Evolutionary conservation across 1,140 invertebrate genomes (phyloP).

Genomic region (Drosophila kurseongensis): DNA sequence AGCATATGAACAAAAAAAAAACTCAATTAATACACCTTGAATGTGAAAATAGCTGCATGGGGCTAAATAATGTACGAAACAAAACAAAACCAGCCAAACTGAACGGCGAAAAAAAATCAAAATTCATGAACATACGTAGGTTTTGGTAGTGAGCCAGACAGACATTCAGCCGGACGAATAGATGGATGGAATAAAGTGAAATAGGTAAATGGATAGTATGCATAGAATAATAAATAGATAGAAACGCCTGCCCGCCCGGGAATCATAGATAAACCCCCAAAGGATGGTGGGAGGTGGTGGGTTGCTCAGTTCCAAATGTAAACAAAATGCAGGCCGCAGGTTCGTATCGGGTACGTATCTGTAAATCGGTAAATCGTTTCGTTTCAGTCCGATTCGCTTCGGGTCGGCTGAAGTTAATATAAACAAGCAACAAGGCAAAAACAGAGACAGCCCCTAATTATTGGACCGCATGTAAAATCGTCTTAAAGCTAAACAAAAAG

Average conservation of each 20-base stretch:
- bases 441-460: slow-evolving; percentile 37
- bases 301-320: slow-evolving; percentile 43
- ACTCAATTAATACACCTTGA: slow-evolving; percentile 74
- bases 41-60: slow-evolving; percentile 59
- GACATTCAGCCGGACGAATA: slow-evolving; percentile 15
- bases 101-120: slow-evolving; percentile 36
- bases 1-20: slow-evolving; percentile 46
- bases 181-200: slow-evolving; percentile 45
- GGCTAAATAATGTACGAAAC: slow-evolving; percentile 42
- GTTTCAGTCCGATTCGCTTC: slow-evolving; percentile 14
- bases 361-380: slow-evolving; percentile 35
- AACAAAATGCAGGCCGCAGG: slow-evolving; percentile 58
- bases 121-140: slow-evolving; percentile 56
- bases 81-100: slow-evolving; percentile 16
- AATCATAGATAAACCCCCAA: slow-evolving; percentile 26
- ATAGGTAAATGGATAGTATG: slow-evolving; percentile 73
- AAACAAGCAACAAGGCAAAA: slow-evolving; percentile 46
- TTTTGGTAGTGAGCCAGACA: slow-evolving; percentile 48
- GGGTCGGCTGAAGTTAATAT: slow-evolving; percentile 69
- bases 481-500: slow-evolving; percentile 38
- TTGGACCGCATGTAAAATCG: slow-evolving; percentile 47
- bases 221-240: slow-evolving; percentile 78
- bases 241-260: slow-evolving; percentile 19
- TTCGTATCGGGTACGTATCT: slow-evolving; percentile 5
- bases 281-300: slow-evolving; percentile 3